Evolutionary conservation across 2,888 invertebrate species (phyloP), one percentile per base, ranked within the genome.

Genomic region (Drosophila cognata): DNA sequence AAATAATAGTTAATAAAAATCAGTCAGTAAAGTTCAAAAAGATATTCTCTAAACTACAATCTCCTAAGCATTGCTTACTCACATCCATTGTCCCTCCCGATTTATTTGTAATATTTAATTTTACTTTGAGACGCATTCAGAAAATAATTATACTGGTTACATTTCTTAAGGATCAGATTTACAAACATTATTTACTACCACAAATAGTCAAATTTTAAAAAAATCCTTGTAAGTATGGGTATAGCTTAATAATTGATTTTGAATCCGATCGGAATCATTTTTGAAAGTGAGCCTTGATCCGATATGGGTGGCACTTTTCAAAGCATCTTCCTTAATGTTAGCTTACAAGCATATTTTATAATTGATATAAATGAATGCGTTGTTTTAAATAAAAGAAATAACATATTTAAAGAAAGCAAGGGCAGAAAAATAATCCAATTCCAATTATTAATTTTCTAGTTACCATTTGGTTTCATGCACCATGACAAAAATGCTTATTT

Each of bases 381-480:
- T 43, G 6, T 21, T 43, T 13, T 43, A 43, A 21, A 21, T 13
- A 21, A 46, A 6, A 25, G 21, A 25, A 46, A 16, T 16, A 16
- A 4, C 16, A 4, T 16, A 18, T 28, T 50, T 50, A 50, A 28
- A 10, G 28, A 28, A 28, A 16, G 28, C 5, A 10, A 18, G 7
- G 46, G 16, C 21, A 25, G 16, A 21, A 4, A 4, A 46, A 25
- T 46, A 0, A 46, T 25, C 4, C 16, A 25, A 4, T 16, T 8
- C 4, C 16, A 46, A 16, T 16, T 46, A 25, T 16, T 8, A 0
- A 46, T 46, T 46, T 29, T 25, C 33, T 16, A 16, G 5, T 13
- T 36, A 25, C 18, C 1, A 10, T 48, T 43, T 16, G 65, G 65
- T 64, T 65, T 50, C 25, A 50, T 65, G 25, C 5, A 29, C n/a